Percentiles rank a stretch among this genome's conserved stretches.
Evolutionary conservation across 2,888 invertebrate genomes (phyloP).

Genomic region (Nemapogon koenigi): DNA sequence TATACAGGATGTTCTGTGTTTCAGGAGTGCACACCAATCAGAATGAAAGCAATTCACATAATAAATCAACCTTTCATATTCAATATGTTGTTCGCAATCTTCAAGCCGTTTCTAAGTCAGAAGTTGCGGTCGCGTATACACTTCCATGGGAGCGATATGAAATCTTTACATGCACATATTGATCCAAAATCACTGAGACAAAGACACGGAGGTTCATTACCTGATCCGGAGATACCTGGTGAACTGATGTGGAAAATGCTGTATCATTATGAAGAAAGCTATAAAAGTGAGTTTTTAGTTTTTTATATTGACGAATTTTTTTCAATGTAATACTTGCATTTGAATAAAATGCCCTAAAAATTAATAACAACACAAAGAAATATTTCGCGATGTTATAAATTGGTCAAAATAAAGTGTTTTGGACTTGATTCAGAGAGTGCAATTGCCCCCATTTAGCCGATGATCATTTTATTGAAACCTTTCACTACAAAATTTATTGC

Average conservation of each 20-base stretch:
- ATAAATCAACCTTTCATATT: slow-evolving; percentile 89
- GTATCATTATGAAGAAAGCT: slow-evolving; percentile 69
- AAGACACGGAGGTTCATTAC: slow-evolving; percentile 71
- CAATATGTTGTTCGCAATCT: slow-evolving; percentile 83
- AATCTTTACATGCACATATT: slow-evolving; percentile 65
- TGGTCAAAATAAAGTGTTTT: too few species aligned
- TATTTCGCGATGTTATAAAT: too few species aligned
- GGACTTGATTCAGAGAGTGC: too few species aligned
- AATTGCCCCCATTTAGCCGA: too few species aligned
- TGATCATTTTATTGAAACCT: too few species aligned
- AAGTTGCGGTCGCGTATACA: slow-evolving; percentile 79
- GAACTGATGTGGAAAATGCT: slow-evolving; percentile 72
- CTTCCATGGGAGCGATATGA: slow-evolving; percentile 75
- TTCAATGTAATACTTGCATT: too few species aligned
- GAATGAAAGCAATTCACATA: slow-evolving; percentile 85
- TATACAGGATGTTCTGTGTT: slow-evolving; percentile 19
- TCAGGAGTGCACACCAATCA: slow-evolving; percentile 82
- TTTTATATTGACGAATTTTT: too few species aligned
- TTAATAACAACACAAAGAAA: too few species aligned
- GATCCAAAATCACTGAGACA: slow-evolving; percentile 65
- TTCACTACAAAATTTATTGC: too few species aligned
- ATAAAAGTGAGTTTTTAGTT: too few species aligned
- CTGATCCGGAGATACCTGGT: slow-evolving; percentile 69
- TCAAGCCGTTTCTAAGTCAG: slow-evolving; percentile 87
- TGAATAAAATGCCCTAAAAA: too few species aligned